Conservation (phyloP, 2,113 vertebrate species). For the Micronycteris hirsuta region DNA sequence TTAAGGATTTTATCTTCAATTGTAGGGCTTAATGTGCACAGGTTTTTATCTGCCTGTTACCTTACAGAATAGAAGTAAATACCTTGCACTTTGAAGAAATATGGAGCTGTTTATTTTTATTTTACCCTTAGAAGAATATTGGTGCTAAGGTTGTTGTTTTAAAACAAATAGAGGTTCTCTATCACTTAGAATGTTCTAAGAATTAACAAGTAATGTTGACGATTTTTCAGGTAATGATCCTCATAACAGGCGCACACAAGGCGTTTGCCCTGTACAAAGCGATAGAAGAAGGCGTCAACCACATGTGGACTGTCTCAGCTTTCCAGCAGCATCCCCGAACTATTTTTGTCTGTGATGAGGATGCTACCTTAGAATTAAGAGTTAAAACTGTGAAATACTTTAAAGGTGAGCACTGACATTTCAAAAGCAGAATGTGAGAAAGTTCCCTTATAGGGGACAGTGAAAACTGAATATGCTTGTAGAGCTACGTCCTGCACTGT, state of each 20-base stretch:
- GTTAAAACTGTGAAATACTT: constrained; percentile 91
- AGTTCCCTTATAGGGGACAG: not conserved
- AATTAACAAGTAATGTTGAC: not conserved
- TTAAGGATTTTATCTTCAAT: not conserved
- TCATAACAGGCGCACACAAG: constrained; percentile 90
- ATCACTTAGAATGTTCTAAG: not conserved
- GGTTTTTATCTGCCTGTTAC: not conserved
- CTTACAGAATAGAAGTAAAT: not conserved
- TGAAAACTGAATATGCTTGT: not conserved
- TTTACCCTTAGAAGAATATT: not conserved
- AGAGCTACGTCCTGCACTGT: not conserved
- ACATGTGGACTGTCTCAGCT: constrained; percentile 91
- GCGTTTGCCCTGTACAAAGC: constrained; percentile 89
- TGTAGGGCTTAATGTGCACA: not conserved
- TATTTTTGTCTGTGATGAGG: constrained; percentile 89
- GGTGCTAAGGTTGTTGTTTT: not conserved
- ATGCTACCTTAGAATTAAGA: constrained; percentile 88
- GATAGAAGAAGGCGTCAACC: constrained; percentile 88
- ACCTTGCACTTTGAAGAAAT: not conserved
- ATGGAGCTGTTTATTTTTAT: not conserved
- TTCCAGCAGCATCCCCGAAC: constrained; percentile 88
- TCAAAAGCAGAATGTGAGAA: not conserved
- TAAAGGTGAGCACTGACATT: constrained; percentile 83
- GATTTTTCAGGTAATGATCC: constrained; percentile 87
- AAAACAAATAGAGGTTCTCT: not conserved